These are phyloP conservation scores for Gambusia affinis DNA, from an alignment of 2,113 vertebrate genomes.

Conservation along the genomic window DNA sequence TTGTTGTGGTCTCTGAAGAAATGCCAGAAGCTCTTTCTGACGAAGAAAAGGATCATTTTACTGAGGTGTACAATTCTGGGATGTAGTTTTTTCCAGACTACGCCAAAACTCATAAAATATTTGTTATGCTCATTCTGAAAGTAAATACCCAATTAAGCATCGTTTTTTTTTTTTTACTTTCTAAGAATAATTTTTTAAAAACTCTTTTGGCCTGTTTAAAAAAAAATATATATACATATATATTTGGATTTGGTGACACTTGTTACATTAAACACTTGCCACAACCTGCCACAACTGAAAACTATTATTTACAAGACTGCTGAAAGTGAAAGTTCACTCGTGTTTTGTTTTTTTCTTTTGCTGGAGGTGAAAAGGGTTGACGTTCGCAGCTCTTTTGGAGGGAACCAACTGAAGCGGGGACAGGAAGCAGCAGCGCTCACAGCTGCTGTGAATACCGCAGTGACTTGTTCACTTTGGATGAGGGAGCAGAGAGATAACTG, in stretches of 20 bases:
- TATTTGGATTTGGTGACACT: neutral
- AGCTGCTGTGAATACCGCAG: conserved; percentile 40
- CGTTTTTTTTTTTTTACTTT: neutral
- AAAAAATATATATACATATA: neutral
- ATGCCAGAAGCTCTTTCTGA: conserved; percentile 38
- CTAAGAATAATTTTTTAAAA: neutral
- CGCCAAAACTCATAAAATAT: neutral
- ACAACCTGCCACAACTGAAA: neutral
- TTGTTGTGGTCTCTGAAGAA: conserved; percentile 32
- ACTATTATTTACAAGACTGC: conserved; percentile 17
- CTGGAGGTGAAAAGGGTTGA: conserved; percentile 26
- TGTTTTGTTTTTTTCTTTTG: conserved; percentile 1
- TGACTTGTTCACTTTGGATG: conserved; percentile 36
- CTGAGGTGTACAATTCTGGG: conserved; percentile 25
- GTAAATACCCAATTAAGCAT: neutral
- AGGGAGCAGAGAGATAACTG: conserved; percentile 44
- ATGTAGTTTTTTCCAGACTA: neutral
- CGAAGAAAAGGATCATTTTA: conserved; percentile 26
- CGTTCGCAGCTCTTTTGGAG: conserved; percentile 38
- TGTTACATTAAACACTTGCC: neutral
- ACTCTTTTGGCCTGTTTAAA: neutral
- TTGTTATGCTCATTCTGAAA: neutral
- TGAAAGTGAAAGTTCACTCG: conserved; percentile 13
- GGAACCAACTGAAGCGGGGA: conserved; percentile 27
- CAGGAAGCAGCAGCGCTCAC: conserved; percentile 33